Evolutionary conservation across 2,113 vertebrate species (phyloP).

Genomic region (Oenanthe oenanthe): DNA sequence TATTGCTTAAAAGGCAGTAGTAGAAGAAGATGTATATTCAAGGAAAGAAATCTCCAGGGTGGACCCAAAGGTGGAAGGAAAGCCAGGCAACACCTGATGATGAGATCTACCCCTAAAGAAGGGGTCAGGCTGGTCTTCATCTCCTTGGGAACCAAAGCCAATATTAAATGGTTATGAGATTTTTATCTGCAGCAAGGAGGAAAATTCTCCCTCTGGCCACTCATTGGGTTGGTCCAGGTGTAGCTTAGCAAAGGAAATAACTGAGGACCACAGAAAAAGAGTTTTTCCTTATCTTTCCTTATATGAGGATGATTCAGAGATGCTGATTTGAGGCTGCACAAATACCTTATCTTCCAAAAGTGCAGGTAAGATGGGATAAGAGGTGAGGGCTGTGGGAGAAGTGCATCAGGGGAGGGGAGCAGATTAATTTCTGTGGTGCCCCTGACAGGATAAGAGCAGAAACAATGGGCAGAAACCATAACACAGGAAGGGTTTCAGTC

Average conservation of each 20-base stretch:
- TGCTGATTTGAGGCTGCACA: neutral
- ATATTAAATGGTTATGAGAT: rapidly evolving
- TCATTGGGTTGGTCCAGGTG: neutral
- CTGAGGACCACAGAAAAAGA: neutral
- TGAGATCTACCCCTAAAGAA: neutral
- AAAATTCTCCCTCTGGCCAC: neutral
- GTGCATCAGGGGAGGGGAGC: neutral
- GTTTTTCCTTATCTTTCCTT: too few species aligned
- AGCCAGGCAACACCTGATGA: neutral
- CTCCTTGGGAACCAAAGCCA: neutral
- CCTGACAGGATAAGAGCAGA: neutral
- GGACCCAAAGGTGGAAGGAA: neutral
- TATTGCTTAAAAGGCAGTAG: neutral
- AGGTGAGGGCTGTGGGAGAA: rapidly evolving
- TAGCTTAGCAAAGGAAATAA: neutral
- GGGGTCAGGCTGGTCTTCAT: rapidly evolving
- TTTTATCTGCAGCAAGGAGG: neutral
- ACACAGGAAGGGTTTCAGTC: neutral
- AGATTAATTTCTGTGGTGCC: neutral
- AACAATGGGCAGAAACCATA: rapidly evolving
- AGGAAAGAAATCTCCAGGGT: rapidly evolving
- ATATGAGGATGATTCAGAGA: neutral
- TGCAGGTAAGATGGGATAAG: rapidly evolving
- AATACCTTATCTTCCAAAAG: neutral
- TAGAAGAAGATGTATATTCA: neutral